Conservation (phyloP, 2,888 invertebrate species). For the Parthenolecanium corni region DNA sequence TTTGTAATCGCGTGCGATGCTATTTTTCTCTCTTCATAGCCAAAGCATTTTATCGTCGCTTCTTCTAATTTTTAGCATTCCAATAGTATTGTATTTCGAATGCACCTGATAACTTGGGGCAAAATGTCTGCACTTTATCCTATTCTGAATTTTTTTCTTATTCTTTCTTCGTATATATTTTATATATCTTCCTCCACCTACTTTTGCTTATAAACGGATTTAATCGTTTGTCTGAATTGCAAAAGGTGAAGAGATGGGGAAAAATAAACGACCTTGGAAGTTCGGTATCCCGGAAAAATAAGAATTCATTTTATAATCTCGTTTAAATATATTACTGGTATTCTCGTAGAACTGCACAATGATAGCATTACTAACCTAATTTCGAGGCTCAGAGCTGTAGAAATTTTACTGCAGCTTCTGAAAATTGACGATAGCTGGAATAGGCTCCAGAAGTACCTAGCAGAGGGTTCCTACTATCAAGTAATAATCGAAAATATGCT, state of each 20-base stretch:
- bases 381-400: no score
- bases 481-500: no score
- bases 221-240: constrained; percentile 12
- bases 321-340: no score
- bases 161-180: neutral
- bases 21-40: constrained; percentile 5
- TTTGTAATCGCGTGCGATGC: constrained; percentile 24
- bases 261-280: constrained; percentile 12
- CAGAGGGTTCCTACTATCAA: no score
- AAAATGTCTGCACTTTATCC: constrained; percentile 12
- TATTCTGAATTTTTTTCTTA: constrained; percentile 8
- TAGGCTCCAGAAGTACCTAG: no score
- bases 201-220: constrained; percentile 14
- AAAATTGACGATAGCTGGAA: no score
- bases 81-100: constrained; percentile 18
- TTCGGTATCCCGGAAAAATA: neutral
- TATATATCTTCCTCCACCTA: constrained; percentile 1
- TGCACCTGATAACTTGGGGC: constrained; percentile 25
- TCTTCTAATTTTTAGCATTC: constrained; percentile 22
- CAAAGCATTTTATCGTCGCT: constrained; percentile 14
- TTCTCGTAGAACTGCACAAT: no score
- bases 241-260: neutral
- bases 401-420: no score
- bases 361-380: no score
- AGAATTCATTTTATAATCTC: no score